A percentile compares a stretch with the other conserved stretches of the same genome.
These are phyloP conservation scores for Tryphoninae sp. DNA, from an alignment of 2,888 invertebrate genomes.

Conservation along the genomic window DNA sequence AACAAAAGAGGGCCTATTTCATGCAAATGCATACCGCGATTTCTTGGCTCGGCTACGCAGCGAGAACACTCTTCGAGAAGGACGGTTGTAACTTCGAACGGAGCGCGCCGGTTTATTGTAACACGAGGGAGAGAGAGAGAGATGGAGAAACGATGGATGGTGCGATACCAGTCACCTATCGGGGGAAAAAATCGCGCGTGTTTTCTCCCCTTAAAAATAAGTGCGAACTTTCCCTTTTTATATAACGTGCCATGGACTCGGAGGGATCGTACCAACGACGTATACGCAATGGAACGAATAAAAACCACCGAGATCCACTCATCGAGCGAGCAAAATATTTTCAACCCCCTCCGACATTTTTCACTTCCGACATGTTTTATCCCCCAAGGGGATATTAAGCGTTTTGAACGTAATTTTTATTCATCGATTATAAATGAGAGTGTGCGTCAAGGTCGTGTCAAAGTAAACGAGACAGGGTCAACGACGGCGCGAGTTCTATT, in stretches of 20 bases:
- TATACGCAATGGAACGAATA: too few species aligned
- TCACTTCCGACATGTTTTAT: too few species aligned
- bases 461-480: too few species aligned
- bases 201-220: not conserved
- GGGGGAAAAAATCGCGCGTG: not conserved
- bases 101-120: conserved; percentile 8
- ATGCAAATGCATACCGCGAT: conserved; percentile 64
- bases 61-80: conserved; percentile 5
- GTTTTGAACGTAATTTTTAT: too few species aligned
- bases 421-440: too few species aligned
- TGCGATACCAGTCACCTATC: conserved; percentile 20
- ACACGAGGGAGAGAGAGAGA: not conserved
- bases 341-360: too few species aligned
- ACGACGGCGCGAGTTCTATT: conserved; percentile 7
- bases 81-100: conserved; percentile 30
- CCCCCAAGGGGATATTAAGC: too few species aligned
- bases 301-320: too few species aligned
- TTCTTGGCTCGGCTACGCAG: conserved; percentile 48
- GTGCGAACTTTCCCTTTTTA: not conserved
- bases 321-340: too few species aligned
- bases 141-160: not conserved
- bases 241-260: not conserved
- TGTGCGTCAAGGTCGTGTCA: too few species aligned
- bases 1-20: conserved; percentile 63
- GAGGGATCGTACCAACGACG: not conserved